Evolutionary conservation across 2,888 invertebrate species (phyloP).

Genomic region (Parnassius mnemosyne): DNA sequence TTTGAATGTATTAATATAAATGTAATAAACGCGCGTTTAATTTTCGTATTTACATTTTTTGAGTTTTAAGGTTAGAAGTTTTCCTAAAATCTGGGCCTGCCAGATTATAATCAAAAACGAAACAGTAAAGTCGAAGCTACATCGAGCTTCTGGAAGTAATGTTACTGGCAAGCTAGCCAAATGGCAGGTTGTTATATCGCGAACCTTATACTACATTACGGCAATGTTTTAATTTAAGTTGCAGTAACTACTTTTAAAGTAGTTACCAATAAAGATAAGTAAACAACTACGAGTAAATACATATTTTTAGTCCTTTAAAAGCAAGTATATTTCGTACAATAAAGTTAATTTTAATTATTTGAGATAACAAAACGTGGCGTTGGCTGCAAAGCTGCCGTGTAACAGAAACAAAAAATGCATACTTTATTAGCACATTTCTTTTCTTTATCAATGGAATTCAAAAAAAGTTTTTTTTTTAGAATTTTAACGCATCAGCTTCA

Average conservation of each 20-base stretch:
- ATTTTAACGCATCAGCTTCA: background rate
- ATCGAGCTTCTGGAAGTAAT: background rate
- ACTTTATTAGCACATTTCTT: no score
- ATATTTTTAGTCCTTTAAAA: no score
- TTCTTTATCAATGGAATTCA: no score
- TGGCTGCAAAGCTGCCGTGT: no score
- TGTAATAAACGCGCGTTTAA: background rate
- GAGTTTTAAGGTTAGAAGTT: background rate
- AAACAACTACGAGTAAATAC: no score
- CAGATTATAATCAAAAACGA: constrained; percentile 3
- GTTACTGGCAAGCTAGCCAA: background rate
- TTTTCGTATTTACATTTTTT: constrained; percentile 12
- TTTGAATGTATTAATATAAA: no score
- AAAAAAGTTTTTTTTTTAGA: background rate
- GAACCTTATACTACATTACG: no score
- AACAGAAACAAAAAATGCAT: no score
- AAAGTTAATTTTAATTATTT: no score
- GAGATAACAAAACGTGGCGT: no score
- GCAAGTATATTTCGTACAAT: no score
- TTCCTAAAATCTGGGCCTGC: constrained; percentile 19
- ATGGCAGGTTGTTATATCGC: background rate
- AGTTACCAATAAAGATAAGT: no score
- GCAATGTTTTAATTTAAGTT: background rate
- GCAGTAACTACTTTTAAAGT: background rate
- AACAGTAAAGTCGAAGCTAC: background rate